These are phyloP conservation scores for Lemur catta DNA, from an alignment of 2,797 vertebrate genomes.

Conservation along the genomic window DNA sequence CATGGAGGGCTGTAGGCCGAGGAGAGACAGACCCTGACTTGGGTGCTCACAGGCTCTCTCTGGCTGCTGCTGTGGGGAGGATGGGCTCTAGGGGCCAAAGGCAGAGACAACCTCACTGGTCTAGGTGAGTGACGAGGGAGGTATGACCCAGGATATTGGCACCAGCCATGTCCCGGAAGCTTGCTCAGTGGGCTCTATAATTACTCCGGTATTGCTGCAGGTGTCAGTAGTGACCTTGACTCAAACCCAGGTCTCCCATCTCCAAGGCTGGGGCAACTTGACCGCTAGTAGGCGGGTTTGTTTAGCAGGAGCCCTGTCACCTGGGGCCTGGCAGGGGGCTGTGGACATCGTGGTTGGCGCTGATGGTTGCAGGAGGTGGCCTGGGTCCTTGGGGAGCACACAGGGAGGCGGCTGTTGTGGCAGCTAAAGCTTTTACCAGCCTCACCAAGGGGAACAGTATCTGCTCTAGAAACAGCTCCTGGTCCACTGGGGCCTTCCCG, in stretches of 20 bases:
- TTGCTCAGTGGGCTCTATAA: neutral
- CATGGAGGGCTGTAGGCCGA: neutral
- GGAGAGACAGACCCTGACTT: neutral
- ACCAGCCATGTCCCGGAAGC: fast-evolving
- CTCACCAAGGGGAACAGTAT: neutral
- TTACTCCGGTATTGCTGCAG: neutral
- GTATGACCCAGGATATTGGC: neutral
- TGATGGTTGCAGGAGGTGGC: neutral
- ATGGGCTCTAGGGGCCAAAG: too few relatives aligned
- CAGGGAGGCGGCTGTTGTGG: neutral
- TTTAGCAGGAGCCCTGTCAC: neutral
- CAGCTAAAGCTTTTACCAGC: fast-evolving
- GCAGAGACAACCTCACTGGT: neutral
- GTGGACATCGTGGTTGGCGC: fast-evolving
- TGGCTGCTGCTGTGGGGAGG: neutral
- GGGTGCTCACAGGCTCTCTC: neutral
- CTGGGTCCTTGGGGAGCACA: neutral
- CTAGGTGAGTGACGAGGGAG: too few relatives aligned
- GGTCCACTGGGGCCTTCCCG: neutral
- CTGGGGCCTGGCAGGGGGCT: neutral
- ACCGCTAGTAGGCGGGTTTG: neutral
- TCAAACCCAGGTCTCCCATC: neutral
- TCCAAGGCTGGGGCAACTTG: neutral
- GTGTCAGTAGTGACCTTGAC: neutral
- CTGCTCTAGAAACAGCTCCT: neutral